These are phyloP conservation scores for Mythimna pallens DNA, from an alignment of 2,888 invertebrate genomes.

Conservation along the genomic window DNA sequence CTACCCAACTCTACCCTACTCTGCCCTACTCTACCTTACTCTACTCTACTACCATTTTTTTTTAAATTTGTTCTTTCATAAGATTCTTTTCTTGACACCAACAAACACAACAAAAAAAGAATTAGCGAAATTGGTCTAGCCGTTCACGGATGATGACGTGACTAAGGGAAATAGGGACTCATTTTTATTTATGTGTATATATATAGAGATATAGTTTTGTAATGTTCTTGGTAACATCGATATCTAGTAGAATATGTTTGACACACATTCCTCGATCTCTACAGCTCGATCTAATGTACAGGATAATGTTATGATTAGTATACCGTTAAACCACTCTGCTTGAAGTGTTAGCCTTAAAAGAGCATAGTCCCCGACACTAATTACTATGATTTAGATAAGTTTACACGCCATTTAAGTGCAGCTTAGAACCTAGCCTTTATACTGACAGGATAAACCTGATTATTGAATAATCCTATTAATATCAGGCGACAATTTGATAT, in stretches of 20 bases:
- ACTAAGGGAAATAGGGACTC: no score
- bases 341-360: constrained; percentile 66
- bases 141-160: no score
- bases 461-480: constrained; percentile 69
- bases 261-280: constrained; percentile 57
- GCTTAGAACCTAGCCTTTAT: constrained; percentile 58
- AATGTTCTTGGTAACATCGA: constrained; percentile 8
- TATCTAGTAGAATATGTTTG: constrained; percentile 50
- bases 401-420: constrained; percentile 71
- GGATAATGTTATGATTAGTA: constrained; percentile 79
- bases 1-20: no score
- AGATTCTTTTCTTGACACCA: no score
- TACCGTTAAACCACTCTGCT: constrained; percentile 72
- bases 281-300: constrained; percentile 61
- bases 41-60: no score
- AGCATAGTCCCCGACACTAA: constrained; percentile 62
- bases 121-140: no score
- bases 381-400: constrained; percentile 72
- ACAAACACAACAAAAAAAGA: no score
- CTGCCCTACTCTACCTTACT: no score
- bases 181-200: no score
- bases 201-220: not conserved
- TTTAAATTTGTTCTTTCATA: no score
- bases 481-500: constrained; percentile 63
- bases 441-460: constrained; percentile 66